Percentiles rank a stretch among this genome's conserved stretches.
Conservation (phyloP, 2,113 vertebrate genomes). For the Tachysurus vachellii region DNA sequence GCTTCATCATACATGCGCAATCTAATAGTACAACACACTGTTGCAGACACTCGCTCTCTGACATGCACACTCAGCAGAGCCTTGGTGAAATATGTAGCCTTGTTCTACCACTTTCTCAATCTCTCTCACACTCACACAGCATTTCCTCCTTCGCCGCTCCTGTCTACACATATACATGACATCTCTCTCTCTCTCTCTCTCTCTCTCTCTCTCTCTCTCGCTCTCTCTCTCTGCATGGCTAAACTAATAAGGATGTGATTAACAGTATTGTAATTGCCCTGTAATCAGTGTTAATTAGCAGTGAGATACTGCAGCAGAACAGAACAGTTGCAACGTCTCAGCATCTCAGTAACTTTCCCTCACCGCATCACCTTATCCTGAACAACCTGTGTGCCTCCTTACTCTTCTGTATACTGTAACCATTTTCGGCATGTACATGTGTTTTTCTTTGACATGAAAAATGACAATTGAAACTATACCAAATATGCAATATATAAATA, state of each 20-base stretch:
- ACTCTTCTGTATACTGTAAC: conserved; percentile 26
- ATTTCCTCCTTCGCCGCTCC: neutral
- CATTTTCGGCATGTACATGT: neutral
- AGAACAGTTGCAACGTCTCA: conserved; percentile 18
- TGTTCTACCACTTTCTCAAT: conserved; percentile 33
- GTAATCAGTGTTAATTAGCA: conserved; percentile 75
- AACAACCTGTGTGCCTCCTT: neutral
- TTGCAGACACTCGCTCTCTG: conserved; percentile 41
- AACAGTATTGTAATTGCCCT: conserved; percentile 76
- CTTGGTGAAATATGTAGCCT: conserved; percentile 11
- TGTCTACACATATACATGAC: conserved; percentile 2
- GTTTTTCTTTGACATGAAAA: neutral
- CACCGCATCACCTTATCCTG: neutral
- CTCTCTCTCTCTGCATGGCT: conserved; percentile 63
- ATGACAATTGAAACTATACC: neutral
- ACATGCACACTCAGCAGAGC: conserved; percentile 15
- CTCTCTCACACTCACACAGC: conserved; percentile 13
- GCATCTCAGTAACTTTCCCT: neutral
- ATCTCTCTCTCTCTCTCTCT: conserved; percentile 46
- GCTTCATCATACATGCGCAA: neutral
- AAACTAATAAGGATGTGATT: conserved; percentile 77
- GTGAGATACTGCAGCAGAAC: conserved; percentile 65
- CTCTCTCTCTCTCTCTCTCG: conserved; percentile 55
- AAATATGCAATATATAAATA: neutral
- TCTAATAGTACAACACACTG: neutral